Base-by-base conservation (phyloP, 2,888 invertebrate species). In the Polymixis lichenea region DNA sequence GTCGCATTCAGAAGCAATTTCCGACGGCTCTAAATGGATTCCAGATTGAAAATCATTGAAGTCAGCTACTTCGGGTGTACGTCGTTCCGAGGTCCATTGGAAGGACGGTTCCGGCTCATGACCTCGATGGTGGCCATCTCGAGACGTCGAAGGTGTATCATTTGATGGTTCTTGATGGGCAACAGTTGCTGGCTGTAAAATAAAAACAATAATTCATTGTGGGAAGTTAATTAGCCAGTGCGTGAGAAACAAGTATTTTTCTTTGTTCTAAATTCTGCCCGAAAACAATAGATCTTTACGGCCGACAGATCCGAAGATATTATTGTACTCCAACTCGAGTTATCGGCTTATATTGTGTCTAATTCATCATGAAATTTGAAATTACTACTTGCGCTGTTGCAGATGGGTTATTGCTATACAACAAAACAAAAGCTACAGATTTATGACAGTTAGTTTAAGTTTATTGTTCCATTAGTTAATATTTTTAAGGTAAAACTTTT, bases 11-110 rank as follows among this genome's bases (percentile, higher is more conserved):
- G 72, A 28, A 72, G 72, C 28, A 28, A 72, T 72, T 72, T 72
- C 72, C 38, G 55, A 72, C 76, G 72, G 72, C 66, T 77, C 72
- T 64, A 75, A 49, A 28, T 73, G 65, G 58, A 72, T 72, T 72
- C 72, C 72, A 66, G 72, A 72, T 66, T 72, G 72, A 74, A 74
- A 74, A 32, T 74, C 74, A 68, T 72, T 68, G 68, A 74, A 74
- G 74, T 68, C 69, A 69, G 69, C 69, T 38, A 75, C 75, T 64
- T 75, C 75, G 75, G 46, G 75, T 75, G 75, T 75, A 49, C 32
- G 75, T 69, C 69, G 68, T 75, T 75, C 69, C 49, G 75, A 69
- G 49, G 75, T 69, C 69, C 75, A 75, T 69, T 69, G 55, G 55
- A 74, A 74, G 74, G 74, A 68, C 68, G 74, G 55, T 74, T 68